Percentiles rank a stretch among this genome's conserved stretches.
These are phyloP conservation scores for Nannoperca obscura DNA, from an alignment of 2,797 vertebrate species.

Conservation along the genomic window DNA sequence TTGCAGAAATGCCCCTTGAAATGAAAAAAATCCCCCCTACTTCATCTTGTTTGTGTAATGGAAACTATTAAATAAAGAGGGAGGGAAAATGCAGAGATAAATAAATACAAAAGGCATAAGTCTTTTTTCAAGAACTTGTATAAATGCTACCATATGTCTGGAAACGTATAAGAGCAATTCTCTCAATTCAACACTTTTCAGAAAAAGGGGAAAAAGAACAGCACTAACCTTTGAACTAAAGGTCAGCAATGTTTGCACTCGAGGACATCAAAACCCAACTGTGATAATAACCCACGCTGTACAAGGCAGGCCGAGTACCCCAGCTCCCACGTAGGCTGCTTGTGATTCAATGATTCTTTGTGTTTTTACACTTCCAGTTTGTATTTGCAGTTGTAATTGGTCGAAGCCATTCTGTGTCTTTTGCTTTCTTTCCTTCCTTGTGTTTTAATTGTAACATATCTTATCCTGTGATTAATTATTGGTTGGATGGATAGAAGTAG, in stretches of 20 bases:
- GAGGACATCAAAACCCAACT: constrained; percentile 43
- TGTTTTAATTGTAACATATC: not conserved
- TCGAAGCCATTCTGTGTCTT: not conserved
- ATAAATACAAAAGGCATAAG: constrained; percentile 75
- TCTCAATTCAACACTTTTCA: constrained; percentile 63
- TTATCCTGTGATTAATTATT: not conserved
- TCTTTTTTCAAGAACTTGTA: constrained; percentile 76
- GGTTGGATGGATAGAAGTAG: not conserved
- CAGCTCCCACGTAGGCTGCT: not conserved
- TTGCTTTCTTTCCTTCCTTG: not conserved
- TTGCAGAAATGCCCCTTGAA: constrained; percentile 19
- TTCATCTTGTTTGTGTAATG: constrained; percentile 72
- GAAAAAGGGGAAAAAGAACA: constrained; percentile 23
- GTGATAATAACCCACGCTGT: constrained; percentile 27
- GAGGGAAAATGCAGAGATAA: constrained; percentile 73
- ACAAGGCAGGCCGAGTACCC: constrained; percentile 16
- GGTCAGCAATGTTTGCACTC: constrained; percentile 34
- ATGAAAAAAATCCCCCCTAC: constrained; percentile 36
- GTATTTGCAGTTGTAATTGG: not conserved
- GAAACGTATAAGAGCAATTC: constrained; percentile 76
- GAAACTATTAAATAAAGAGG: constrained; percentile 76
- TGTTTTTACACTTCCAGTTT: not conserved
- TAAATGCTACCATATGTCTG: constrained; percentile 83
- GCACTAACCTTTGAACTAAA: constrained; percentile 57
- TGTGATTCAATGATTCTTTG: not conserved